These are phyloP conservation scores for Conus ventricosus DNA, from an alignment of 1,140 invertebrate genomes.

Conservation along the genomic window DNA sequence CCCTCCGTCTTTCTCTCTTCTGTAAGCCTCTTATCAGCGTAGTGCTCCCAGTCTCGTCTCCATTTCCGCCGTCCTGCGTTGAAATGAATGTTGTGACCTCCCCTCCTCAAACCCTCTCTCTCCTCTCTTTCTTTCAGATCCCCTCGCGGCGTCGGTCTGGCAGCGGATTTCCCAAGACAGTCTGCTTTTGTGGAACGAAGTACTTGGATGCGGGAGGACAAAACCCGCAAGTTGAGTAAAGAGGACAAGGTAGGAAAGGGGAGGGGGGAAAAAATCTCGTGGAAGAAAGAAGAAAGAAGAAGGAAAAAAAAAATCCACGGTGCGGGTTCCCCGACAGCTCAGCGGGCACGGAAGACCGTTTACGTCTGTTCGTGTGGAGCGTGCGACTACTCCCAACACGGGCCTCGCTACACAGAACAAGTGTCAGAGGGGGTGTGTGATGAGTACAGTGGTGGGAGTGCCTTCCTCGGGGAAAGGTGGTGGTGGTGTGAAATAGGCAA, in stretches of 20 bases:
- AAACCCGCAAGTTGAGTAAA: not conserved
- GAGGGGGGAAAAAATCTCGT: not conserved
- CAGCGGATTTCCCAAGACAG: slow-evolving; percentile 15
- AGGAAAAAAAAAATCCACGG: not conserved
- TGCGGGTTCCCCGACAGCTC: not conserved
- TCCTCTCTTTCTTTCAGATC: not conserved
- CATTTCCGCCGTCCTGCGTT: not conserved
- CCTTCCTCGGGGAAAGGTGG: not conserved
- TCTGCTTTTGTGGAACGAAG: not conserved
- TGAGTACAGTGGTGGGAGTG: not conserved
- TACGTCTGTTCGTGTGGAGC: not conserved
- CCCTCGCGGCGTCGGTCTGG: not conserved
- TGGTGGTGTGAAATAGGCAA: slow-evolving; percentile 25
- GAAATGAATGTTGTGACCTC: not conserved
- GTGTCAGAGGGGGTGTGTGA: slow-evolving; percentile 21
- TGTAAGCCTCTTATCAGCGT: not conserved
- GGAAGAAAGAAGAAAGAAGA: not conserved
- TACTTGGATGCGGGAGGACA: not conserved
- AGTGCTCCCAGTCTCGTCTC: not conserved
- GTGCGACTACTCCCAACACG: not conserved
- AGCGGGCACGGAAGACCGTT: not conserved
- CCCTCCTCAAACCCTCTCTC: not conserved
- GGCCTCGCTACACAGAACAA: not conserved
- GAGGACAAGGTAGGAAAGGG: not conserved
- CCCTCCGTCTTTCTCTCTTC: not conserved